Evolutionary conservation across 2,888 invertebrate species (phyloP).

Genomic region (Eupithecia subfuscata): DNA sequence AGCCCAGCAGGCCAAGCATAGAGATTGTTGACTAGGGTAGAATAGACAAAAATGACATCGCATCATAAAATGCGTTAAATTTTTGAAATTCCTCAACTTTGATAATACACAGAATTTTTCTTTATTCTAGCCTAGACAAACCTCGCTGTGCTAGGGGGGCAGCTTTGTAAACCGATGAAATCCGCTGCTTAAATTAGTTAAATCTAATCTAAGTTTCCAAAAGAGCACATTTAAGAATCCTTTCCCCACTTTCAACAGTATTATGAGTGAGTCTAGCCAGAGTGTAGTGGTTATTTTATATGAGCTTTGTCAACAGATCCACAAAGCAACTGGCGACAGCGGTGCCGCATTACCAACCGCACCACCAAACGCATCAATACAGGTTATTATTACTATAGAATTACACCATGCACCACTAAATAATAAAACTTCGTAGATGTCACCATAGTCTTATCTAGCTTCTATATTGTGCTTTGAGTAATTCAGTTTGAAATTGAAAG

Average conservation of each 20-base stretch:
- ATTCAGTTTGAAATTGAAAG: background rate
- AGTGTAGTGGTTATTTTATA: background rate
- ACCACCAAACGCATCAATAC: constrained; percentile 80
- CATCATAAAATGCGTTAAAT: no score
- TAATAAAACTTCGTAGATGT: background rate
- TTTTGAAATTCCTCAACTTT: no score
- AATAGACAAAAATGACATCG: no score
- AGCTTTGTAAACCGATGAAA: no score
- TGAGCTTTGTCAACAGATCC: constrained; percentile 67
- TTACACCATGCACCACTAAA: background rate
- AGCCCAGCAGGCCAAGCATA: no score
- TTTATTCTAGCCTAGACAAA: no score
- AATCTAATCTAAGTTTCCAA: no score
- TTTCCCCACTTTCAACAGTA: background rate
- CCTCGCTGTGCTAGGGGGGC: no score
- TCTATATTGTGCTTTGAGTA: background rate
- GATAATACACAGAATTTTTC: no score
- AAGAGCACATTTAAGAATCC: no score
- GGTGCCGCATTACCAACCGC: constrained; percentile 77
- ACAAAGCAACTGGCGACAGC: constrained; percentile 78
- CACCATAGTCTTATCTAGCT: background rate
- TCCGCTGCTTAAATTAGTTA: no score
- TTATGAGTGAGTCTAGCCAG: background rate
- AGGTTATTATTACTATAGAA: constrained; percentile 61
- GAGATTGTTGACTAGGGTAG: no score